A percentile compares a stretch with the other conserved stretches of the same genome.
phyloP scores from a whole-genome alignment of 2,113 vertebrate species.

The Melanocharis versteri region DNA sequence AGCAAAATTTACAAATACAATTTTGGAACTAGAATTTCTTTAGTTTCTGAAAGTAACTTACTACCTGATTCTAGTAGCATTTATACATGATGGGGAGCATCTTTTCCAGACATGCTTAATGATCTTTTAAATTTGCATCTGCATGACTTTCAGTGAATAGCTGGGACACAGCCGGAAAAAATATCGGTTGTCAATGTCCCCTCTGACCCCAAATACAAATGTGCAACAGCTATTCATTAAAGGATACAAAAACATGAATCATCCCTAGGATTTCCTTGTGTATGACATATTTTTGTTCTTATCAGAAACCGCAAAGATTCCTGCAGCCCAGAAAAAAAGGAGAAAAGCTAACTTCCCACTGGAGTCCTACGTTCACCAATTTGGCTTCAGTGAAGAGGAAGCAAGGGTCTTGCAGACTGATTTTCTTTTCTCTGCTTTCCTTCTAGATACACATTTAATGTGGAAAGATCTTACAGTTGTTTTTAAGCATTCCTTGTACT shows the following conservation, averaged over 20 bases:
- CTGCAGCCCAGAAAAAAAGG: neutral
- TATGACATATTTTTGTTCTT: neutral
- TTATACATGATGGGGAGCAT: neutral
- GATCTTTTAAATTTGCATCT: neutral
- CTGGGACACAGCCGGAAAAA: neutral
- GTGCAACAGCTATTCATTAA: neutral
- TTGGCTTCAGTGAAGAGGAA: neutral
- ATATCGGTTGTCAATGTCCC: neutral
- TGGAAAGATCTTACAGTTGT: neutral
- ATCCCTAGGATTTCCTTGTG: neutral
- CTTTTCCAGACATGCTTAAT: neutral
- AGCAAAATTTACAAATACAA: neutral
- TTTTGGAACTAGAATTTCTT: neutral
- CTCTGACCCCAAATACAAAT: neutral
- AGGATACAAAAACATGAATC: neutral
- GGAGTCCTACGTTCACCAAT: neutral
- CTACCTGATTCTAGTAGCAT: neutral
- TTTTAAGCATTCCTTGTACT: neutral
- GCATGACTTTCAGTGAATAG: neutral
- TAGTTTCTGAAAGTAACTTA: neutral
- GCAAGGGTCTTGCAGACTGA: neutral
- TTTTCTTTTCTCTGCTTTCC: neutral
- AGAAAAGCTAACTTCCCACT: neutral
- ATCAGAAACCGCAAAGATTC: neutral
- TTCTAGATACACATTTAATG: neutral